Percentiles rank a stretch among this genome's conserved stretches.
These are phyloP conservation scores for Isichthys henryi DNA, from an alignment of 2,113 vertebrate species.

Conservation along the genomic window DNA sequence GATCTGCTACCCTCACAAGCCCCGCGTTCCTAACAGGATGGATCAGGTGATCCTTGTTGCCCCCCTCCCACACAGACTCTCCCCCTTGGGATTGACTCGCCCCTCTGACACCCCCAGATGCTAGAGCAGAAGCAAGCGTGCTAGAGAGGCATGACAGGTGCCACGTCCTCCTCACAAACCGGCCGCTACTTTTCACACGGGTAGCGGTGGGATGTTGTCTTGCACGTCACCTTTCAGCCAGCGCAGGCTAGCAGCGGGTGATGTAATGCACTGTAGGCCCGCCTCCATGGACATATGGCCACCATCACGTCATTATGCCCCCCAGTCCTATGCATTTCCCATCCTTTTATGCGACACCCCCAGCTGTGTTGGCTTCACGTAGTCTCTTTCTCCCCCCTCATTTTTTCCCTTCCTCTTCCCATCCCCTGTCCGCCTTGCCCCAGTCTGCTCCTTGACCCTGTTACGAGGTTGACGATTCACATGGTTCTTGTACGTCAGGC, in stretches of 20 bases:
- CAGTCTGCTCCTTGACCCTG: slow-evolving; percentile 16
- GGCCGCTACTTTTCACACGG: slow-evolving; percentile 26
- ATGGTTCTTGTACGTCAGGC: not conserved
- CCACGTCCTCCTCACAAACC: slow-evolving; percentile 11
- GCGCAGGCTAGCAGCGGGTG: slow-evolving; percentile 27
- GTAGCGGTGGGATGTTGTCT: slow-evolving; percentile 22
- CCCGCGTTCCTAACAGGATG: not conserved
- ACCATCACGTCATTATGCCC: slow-evolving; percentile 30
- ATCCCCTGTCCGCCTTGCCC: slow-evolving; percentile 7
- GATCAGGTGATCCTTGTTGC: not conserved
- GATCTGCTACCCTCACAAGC: not conserved
- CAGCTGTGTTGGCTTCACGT: slow-evolving; percentile 21
- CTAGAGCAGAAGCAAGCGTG: slow-evolving; percentile 4
- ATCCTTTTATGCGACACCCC: slow-evolving; percentile 18
- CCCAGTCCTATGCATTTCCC: slow-evolving; percentile 10
- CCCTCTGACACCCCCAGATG: slow-evolving; percentile 10
- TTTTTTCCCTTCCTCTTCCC: not conserved
- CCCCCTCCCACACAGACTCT: not conserved
- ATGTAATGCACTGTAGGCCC: slow-evolving; percentile 32
- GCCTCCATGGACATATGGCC: slow-evolving; percentile 33
- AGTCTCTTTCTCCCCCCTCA: slow-evolving; percentile 13
- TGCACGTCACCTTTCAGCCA: slow-evolving; percentile 26
- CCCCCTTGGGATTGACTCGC: not conserved
- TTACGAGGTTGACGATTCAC: slow-evolving; percentile 25
- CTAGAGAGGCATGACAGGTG: slow-evolving; percentile 29